Conservation (phyloP, 2,113 vertebrate genomes). For the Propithecus coquereli region DNA sequence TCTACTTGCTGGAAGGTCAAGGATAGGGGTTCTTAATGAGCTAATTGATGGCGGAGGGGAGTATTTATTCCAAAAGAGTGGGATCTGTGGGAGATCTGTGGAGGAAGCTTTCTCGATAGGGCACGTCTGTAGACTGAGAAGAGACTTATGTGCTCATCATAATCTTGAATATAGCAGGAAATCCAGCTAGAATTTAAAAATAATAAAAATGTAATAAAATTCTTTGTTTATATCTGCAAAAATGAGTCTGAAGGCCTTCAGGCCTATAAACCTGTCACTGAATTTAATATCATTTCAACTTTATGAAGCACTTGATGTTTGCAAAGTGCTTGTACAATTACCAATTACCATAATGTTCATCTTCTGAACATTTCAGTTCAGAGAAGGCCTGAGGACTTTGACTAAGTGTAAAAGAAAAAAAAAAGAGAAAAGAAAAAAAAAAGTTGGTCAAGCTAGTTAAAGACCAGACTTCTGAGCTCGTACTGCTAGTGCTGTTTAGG, state of each 20-base stretch:
- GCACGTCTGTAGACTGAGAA: neutral
- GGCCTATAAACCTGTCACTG: slow-evolving; percentile 62
- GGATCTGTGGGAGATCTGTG: neutral
- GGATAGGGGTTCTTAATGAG: neutral
- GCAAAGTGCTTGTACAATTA: slow-evolving; percentile 53
- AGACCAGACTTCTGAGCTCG: neutral
- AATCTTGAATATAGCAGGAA: neutral
- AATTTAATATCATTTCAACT: slow-evolving; percentile 60
- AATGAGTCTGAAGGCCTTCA: slow-evolving; percentile 37
- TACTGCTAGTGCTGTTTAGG: neutral
- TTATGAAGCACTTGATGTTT: slow-evolving; percentile 63
- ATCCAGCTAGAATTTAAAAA: slow-evolving; percentile 56
- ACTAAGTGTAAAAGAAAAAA: neutral
- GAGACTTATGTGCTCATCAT: neutral
- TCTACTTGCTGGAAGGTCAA: slow-evolving; percentile 18
- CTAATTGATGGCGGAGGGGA: neutral
- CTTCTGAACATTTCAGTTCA: slow-evolving; percentile 36
- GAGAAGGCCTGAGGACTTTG: slow-evolving; percentile 28
- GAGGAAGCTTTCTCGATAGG: neutral
- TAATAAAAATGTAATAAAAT: slow-evolving; percentile 58
- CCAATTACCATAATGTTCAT: slow-evolving; percentile 51
- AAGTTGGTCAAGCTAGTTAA: neutral
- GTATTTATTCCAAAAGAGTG: neutral
- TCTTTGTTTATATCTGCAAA: slow-evolving; percentile 51
- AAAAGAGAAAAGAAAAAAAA: neutral